Percentiles rank a stretch among this genome's conserved stretches.
These are phyloP conservation scores for Acleris holmiana DNA, from an alignment of 2,888 invertebrate genomes.

Conservation along the genomic window DNA sequence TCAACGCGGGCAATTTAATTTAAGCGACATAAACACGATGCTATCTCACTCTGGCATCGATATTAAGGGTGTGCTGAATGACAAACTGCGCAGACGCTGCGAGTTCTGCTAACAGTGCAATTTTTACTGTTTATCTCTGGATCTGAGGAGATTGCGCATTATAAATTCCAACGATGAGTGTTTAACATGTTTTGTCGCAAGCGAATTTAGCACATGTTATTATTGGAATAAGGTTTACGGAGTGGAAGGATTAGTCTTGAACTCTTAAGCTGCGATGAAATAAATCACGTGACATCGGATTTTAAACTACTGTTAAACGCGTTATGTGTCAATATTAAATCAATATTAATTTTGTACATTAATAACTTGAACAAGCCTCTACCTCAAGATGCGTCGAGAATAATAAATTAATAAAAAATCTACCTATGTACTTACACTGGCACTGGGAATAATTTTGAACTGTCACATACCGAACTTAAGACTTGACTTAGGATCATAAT, in stretches of 20 bases:
- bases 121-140: constrained; percentile 73
- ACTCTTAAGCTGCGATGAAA: constrained; percentile 52
- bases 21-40: constrained; percentile 78
- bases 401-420: no score
- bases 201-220: constrained; percentile 63
- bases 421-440: no score
- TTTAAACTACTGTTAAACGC: background rate
- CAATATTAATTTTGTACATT: no score
- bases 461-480: no score
- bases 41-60: constrained; percentile 79
- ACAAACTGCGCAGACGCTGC: constrained; percentile 71
- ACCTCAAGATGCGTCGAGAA: no score
- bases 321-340: background rate
- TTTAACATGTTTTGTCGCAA: constrained; percentile 59
- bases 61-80: constrained; percentile 80
- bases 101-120: constrained; percentile 75
- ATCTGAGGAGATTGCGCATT: constrained; percentile 68
- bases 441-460: no score
- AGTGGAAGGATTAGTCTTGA: constrained; percentile 42
- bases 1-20: constrained; percentile 79
- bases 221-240: constrained; percentile 56
- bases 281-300: constrained; percentile 45
- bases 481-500: no score
- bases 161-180: constrained; percentile 66
- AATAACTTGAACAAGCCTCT: no score